phyloP scores from a whole-genome alignment of 92 coral and sea anemone genomes.

The Diadumene lineata region DNA sequence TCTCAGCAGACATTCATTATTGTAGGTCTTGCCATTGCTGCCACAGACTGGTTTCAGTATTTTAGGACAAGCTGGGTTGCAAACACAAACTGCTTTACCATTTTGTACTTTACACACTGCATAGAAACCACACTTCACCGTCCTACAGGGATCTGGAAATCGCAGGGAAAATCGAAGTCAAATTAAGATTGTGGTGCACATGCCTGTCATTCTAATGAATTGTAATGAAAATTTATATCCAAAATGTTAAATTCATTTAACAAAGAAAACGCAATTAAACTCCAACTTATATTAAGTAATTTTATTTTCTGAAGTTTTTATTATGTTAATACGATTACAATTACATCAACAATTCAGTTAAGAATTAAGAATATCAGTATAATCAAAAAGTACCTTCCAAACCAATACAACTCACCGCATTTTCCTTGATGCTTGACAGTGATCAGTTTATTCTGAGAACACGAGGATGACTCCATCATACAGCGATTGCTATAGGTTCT shows the following conservation, averaged over 20 bases:
- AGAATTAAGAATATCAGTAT: too few relatives aligned
- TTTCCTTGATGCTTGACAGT: background rate
- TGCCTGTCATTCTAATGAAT: too few relatives aligned
- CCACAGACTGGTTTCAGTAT: constrained; percentile 27
- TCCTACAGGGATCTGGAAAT: constrained; percentile 16
- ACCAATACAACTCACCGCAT: background rate
- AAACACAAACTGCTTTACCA: constrained; percentile 9
- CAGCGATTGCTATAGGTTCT: background rate
- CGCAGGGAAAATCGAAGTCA: background rate
- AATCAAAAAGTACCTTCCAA: background rate
- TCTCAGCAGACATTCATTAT: constrained; percentile 7
- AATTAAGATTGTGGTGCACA: too few relatives aligned
- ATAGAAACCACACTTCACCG: constrained; percentile 7
- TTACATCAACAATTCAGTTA: too few relatives aligned
- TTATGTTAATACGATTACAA: too few relatives aligned
- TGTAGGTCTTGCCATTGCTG: constrained; percentile 15
- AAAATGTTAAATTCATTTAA: too few relatives aligned
- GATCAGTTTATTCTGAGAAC: background rate
- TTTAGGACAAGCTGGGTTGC: background rate
- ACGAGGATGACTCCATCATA: background rate
- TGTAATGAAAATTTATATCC: too few relatives aligned
- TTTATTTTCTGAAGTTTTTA: too few relatives aligned
- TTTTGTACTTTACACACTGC: constrained; percentile 13
- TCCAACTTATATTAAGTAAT: too few relatives aligned
- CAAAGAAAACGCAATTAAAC: too few relatives aligned